These are phyloP conservation scores for Drosophila truncata DNA, from an alignment of 1,140 invertebrate species.

Conservation along the genomic window DNA sequence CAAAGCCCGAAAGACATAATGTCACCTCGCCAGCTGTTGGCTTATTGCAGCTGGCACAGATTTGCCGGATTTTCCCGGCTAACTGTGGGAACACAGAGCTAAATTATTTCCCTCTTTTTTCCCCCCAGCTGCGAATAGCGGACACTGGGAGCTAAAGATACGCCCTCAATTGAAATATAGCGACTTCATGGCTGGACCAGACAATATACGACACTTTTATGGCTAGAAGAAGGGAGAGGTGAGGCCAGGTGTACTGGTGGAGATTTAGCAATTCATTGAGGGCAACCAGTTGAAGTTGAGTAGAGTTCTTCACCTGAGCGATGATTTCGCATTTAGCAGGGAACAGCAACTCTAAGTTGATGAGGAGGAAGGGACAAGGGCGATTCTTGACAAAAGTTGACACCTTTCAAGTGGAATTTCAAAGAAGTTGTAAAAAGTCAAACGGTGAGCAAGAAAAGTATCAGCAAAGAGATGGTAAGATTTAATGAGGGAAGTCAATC, in stretches of 20 bases:
- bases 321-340: slow-evolving; percentile 44
- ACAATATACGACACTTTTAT: slow-evolving; percentile 93
- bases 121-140: slow-evolving; percentile 31
- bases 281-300: slow-evolving; percentile 24
- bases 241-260: slow-evolving; percentile 5
- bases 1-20: slow-evolving; percentile 89
- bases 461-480: slow-evolving; percentile 3
- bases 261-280: slow-evolving; percentile 47
- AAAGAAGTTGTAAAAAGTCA: slow-evolving; percentile 31
- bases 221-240: slow-evolving; percentile 49
- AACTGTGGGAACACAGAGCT: slow-evolving; percentile 47
- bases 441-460: slow-evolving; percentile 3
- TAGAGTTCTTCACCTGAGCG: slow-evolving; percentile 36
- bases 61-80: slow-evolving; percentile 11
- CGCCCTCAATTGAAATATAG: slow-evolving; percentile 88
- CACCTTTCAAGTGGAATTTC: slow-evolving; percentile 38
- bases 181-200: slow-evolving; percentile 90
- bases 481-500: neutral
- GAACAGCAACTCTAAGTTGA: slow-evolving; percentile 4
- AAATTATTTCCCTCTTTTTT: slow-evolving; percentile 29
- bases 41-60: slow-evolving; percentile 39
- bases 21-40: slow-evolving; percentile 35
- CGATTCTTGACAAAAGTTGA: slow-evolving; percentile 31
- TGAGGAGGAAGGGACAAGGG: neutral
- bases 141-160: slow-evolving; percentile 88